phyloP scores from a whole-genome alignment of 2,888 invertebrate genomes.

The Tinea pellionella region DNA sequence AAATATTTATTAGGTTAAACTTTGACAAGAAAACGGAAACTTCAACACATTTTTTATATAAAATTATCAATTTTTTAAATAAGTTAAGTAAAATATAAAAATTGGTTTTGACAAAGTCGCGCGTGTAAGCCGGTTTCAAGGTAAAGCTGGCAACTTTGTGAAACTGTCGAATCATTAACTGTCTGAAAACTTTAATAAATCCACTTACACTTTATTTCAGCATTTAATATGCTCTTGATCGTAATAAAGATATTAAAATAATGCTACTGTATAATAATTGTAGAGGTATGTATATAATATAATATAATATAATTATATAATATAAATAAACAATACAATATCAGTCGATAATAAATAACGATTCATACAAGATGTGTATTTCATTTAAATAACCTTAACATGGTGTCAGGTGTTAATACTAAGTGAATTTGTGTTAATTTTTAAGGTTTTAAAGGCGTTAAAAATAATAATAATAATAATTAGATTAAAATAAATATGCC shows the following conservation, averaged over 20 bases:
- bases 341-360: no score
- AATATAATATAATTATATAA: no score
- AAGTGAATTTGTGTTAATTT: no score
- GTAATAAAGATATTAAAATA: neutral
- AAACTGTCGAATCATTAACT: neutral
- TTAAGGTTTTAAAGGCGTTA: no score
- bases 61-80: neutral
- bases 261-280: no score
- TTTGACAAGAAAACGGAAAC: neutral
- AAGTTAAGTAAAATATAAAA: neutral
- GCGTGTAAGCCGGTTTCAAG: neutral
- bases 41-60: neutral
- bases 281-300: no score
- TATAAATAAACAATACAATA: no score
- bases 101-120: neutral
- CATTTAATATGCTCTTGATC: neutral
- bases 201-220: neutral
- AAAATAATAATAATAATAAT: no score
- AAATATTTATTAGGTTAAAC: neutral
- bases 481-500: no score
- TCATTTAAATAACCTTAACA: no score
- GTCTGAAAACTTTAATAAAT: conserved; percentile 1
- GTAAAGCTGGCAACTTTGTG: neutral
- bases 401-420: no score
- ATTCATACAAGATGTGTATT: no score